These are phyloP conservation scores for Anhinga rufa DNA, from an alignment of 2,113 vertebrate species.

Conservation along the genomic window DNA sequence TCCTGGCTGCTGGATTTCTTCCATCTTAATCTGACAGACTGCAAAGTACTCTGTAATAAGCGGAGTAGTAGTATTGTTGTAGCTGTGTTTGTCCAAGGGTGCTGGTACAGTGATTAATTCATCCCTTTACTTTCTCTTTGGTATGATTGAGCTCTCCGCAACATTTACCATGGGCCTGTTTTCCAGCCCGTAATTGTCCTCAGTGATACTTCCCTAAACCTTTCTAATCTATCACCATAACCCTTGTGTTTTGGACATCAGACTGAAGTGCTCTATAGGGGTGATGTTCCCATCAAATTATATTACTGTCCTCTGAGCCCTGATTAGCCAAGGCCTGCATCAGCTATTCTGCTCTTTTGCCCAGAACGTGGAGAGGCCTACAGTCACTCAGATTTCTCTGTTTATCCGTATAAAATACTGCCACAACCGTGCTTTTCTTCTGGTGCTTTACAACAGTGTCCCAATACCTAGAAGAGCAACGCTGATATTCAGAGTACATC, in stretches of 20 bases:
- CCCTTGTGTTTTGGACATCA: background rate
- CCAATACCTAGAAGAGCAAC: background rate
- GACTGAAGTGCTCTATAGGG: background rate
- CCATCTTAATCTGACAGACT: background rate
- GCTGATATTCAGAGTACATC: background rate
- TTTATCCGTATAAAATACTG: background rate
- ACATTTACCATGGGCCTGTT: background rate
- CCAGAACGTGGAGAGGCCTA: background rate
- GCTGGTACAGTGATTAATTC: background rate
- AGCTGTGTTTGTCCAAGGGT: background rate
- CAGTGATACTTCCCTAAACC: background rate
- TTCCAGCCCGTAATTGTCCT: background rate
- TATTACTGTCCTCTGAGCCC: background rate
- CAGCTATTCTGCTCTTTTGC: background rate
- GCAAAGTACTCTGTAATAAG: background rate
- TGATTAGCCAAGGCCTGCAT: conserved; percentile 10
- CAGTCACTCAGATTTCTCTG: background rate
- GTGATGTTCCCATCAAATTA: background rate
- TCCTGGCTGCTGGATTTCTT: background rate
- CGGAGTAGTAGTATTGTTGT: background rate
- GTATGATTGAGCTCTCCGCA: background rate
- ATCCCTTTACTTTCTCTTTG: background rate
- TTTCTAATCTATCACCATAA: background rate
- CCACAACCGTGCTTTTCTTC: background rate
- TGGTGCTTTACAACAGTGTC: background rate